Evolutionary conservation across 2,113 vertebrate species (phyloP).

Genomic region (Phylloscopus whistleri): DNA sequence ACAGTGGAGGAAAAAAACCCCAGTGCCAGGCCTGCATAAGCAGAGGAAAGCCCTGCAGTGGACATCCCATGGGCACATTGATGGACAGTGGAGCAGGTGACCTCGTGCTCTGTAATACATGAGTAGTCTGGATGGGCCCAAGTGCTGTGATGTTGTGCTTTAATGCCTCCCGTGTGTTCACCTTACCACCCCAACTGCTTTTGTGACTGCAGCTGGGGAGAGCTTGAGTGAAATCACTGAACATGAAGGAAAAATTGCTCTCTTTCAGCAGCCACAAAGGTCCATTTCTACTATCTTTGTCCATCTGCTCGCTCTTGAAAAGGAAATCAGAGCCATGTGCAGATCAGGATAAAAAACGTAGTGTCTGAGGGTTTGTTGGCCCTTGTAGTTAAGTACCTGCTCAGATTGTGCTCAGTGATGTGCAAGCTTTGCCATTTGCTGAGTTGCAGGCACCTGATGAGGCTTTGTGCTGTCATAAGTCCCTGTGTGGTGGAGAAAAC

Average conservation of each 20-base stretch:
- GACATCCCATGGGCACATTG: background rate
- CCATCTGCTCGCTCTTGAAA: background rate
- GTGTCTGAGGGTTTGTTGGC: background rate
- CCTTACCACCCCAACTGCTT: fast-evolving
- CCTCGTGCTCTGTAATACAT: background rate
- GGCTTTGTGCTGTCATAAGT: background rate
- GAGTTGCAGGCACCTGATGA: background rate
- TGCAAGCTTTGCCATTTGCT: background rate
- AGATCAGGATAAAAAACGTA: background rate
- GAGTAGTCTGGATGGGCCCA: background rate
- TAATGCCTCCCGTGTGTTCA: background rate
- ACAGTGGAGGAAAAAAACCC: background rate
- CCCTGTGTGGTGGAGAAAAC: background rate
- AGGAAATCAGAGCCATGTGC: background rate
- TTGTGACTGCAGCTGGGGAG: background rate
- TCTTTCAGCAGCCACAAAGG: background rate
- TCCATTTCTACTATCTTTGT: background rate
- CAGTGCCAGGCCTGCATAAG: background rate
- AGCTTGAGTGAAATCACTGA: background rate
- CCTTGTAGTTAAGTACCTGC: background rate
- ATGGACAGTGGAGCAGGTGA: background rate
- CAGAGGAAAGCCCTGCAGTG: background rate
- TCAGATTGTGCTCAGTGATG: background rate
- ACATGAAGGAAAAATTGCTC: background rate
- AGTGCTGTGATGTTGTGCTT: background rate